phyloP scores from a whole-genome alignment of 2,113 vertebrate species.

The Geococcyx californianus region DNA sequence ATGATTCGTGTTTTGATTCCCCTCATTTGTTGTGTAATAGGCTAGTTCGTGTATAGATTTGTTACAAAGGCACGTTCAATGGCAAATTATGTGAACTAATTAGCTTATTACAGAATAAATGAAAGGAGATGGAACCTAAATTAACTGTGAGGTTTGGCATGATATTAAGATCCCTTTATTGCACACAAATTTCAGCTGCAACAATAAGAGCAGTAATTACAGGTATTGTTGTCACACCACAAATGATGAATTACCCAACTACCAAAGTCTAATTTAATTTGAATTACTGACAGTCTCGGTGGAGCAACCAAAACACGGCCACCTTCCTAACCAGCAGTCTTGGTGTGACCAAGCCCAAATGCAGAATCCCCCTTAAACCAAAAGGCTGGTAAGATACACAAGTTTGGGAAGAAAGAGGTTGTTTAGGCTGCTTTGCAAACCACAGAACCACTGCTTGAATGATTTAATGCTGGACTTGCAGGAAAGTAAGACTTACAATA shows the following conservation, averaged over 20 bases:
- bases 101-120: constrained; percentile 61
- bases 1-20: constrained; percentile 40
- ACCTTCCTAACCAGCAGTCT: background rate
- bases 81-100: constrained; percentile 65
- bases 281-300: background rate
- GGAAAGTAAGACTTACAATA: background rate
- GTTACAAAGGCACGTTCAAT: constrained; percentile 51
- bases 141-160: constrained; percentile 65
- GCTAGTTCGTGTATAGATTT: constrained; percentile 42
- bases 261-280: constrained; percentile 19
- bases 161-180: constrained; percentile 52
- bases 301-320: background rate
- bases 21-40: constrained; percentile 49
- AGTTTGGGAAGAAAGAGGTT: background rate
- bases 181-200: background rate
- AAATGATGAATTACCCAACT: constrained; percentile 41
- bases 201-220: constrained; percentile 36
- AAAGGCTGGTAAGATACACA: background rate
- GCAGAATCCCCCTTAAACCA: background rate
- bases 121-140: constrained; percentile 62
- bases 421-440: background rate
- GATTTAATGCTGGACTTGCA: background rate
- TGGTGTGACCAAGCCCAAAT: background rate
- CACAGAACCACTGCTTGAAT: background rate
- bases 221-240: constrained; percentile 24